These are phyloP conservation scores for Pterobdella sp. DNA, from an alignment of 2,888 invertebrate species.

Conservation along the genomic window DNA sequence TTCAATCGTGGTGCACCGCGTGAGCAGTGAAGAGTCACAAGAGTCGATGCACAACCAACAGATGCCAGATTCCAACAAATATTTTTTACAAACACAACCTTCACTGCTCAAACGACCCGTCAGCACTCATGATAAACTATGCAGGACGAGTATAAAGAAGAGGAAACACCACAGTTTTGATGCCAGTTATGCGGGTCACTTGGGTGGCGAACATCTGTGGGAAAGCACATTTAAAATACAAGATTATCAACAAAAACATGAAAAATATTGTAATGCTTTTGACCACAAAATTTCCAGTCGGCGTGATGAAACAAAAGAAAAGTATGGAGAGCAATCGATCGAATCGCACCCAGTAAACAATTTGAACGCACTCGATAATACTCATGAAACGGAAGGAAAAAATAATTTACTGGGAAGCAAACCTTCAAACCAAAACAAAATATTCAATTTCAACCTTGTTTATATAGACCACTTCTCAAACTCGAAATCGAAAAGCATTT, in stretches of 20 bases:
- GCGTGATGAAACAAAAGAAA: conserved; percentile 41
- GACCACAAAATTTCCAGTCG: not conserved
- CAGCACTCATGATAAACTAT: not conserved
- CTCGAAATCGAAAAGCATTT: not conserved
- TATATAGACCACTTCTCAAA: not conserved
- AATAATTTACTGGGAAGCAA: not conserved
- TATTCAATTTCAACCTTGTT: not conserved
- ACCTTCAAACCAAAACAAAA: not conserved
- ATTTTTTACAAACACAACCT: not conserved
- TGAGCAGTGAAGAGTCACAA: not conserved
- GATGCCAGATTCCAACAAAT: not conserved
- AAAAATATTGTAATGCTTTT: not conserved
- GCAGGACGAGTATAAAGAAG: not conserved
- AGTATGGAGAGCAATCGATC: conserved; percentile 64
- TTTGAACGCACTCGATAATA: not conserved
- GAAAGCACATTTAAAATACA: not conserved
- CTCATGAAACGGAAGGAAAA: not conserved
- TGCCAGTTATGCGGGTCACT: not conserved
- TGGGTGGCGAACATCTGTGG: not conserved
- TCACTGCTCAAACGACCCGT: not conserved
- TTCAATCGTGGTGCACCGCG: conserved; percentile 7
- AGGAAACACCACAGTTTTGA: not conserved
- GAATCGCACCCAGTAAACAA: conserved; percentile 45
- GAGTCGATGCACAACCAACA: not conserved
- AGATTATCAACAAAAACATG: not conserved